These are phyloP conservation scores for zebrafish (Danio rerio) DNA, from an alignment of 2,113 vertebrate genomes.

Conservation along the genomic window GRCz12tu NC_133196.1:17741501-17742000, in stretches of 20 bases:
- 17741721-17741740: constrained; percentile 38
- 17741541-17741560: constrained; percentile 41
- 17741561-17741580: neutral
- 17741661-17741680: constrained; percentile 69
- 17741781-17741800: neutral
- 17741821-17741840: no score
- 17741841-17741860: no score
- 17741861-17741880: no score
- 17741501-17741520: constrained; percentile 56
- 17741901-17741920: no score
- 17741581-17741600: neutral
- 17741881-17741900: no score
- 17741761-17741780: neutral
- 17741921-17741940: no score
- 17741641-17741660: constrained; percentile 71
- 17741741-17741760: constrained; percentile 9
- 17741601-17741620: constrained; percentile 56
- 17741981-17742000: no score
- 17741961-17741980: no score
- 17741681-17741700: constrained; percentile 74
- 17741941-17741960: no score
- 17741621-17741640: constrained; percentile 59
- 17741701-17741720: constrained; percentile 64
- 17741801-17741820: no score
- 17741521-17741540: constrained; percentile 59